Conservation (phyloP, 2,797 vertebrate genomes). For the Oryzias dopingdopingensis region DNA sequence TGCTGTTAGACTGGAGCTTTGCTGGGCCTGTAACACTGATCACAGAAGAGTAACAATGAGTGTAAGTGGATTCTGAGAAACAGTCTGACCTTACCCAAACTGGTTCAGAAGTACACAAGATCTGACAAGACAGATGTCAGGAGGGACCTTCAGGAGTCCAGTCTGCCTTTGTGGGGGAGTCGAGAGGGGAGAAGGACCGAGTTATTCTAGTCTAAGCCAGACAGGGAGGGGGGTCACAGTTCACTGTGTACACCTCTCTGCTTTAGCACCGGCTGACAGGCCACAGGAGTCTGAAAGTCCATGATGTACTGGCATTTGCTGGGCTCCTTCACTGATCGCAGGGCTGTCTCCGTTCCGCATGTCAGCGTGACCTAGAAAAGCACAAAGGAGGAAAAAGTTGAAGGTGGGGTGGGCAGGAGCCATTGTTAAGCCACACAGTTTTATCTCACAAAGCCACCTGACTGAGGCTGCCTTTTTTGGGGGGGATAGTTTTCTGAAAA, state of each 20-base stretch:
- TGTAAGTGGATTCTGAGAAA: constrained; percentile 26
- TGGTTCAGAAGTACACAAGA: constrained; percentile 58
- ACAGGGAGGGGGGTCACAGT: constrained; percentile 46
- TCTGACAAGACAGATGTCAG: constrained; percentile 70
- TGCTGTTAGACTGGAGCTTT: background rate
- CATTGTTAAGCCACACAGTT: constrained; percentile 60
- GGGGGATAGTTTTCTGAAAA: constrained; percentile 1
- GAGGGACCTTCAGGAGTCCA: constrained; percentile 55
- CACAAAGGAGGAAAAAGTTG: constrained; percentile 49
- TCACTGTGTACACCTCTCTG: constrained; percentile 64
- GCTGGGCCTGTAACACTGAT: background rate
- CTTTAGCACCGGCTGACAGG: constrained; percentile 62
- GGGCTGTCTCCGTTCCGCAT: constrained; percentile 79
- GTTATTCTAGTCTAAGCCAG: constrained; percentile 53
- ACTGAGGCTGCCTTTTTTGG: constrained; percentile 19
- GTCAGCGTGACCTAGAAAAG: constrained; percentile 85
- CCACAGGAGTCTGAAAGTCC: constrained; percentile 65
- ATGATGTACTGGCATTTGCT: constrained; percentile 70
- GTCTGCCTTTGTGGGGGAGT: constrained; percentile 52
- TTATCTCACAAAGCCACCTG: constrained; percentile 20
- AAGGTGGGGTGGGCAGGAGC: constrained; percentile 43
- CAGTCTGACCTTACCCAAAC: constrained; percentile 54
- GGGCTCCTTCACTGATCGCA: constrained; percentile 76
- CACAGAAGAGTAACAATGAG: constrained; percentile 13
- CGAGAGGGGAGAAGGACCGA: constrained; percentile 19